Percentiles rank a stretch among this genome's conserved stretches.
Evolutionary conservation across 2,113 vertebrate genomes (phyloP).

Genomic region (Ploceus nigricollis): DNA sequence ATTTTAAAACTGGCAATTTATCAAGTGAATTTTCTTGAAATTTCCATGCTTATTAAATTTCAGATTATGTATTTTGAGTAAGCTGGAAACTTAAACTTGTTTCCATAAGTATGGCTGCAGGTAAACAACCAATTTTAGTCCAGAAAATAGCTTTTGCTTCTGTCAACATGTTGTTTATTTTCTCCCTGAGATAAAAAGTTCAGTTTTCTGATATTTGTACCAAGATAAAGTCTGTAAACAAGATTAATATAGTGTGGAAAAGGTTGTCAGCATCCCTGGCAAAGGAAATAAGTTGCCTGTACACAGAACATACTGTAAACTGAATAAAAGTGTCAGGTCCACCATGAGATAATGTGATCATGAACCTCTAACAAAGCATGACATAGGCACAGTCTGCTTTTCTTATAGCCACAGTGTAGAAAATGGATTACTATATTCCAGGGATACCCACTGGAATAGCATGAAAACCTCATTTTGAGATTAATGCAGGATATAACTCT

Average conservation of each 20-base stretch:
- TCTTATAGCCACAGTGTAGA: slow-evolving; percentile 85
- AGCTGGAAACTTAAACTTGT: slow-evolving; percentile 70
- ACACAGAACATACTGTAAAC: slow-evolving; percentile 92
- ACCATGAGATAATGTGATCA: slow-evolving; percentile 97
- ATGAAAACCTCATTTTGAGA: slow-evolving; percentile 79
- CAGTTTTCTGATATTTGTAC: slow-evolving; percentile 92
- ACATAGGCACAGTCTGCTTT: slow-evolving; percentile 84
- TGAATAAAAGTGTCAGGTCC: slow-evolving; percentile 98
- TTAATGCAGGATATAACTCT: slow-evolving; percentile 74
- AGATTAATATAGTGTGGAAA: slow-evolving; percentile 99
- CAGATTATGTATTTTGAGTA: slow-evolving; percentile 73
- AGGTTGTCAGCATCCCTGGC: slow-evolving; percentile 92
- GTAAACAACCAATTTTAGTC: slow-evolving; percentile 87
- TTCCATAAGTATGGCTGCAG: slow-evolving; percentile 73
- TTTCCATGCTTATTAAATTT: slow-evolving; percentile 76
- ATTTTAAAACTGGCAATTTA: slow-evolving; percentile 67
- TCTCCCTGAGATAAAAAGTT: slow-evolving; percentile 83
- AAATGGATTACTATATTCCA: slow-evolving; percentile 93
- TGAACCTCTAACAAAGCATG: slow-evolving; percentile 96
- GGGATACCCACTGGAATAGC: slow-evolving; percentile 76
- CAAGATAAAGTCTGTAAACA: slow-evolving; percentile 98
- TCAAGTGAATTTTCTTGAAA: slow-evolving; percentile 68
- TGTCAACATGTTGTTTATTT: slow-evolving; percentile 87
- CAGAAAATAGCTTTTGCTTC: slow-evolving; percentile 86
- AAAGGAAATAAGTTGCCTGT: slow-evolving; percentile 91